Evolutionary conservation across 2,113 vertebrate species (phyloP).

Genomic region (Pheucticus melanocephalus): DNA sequence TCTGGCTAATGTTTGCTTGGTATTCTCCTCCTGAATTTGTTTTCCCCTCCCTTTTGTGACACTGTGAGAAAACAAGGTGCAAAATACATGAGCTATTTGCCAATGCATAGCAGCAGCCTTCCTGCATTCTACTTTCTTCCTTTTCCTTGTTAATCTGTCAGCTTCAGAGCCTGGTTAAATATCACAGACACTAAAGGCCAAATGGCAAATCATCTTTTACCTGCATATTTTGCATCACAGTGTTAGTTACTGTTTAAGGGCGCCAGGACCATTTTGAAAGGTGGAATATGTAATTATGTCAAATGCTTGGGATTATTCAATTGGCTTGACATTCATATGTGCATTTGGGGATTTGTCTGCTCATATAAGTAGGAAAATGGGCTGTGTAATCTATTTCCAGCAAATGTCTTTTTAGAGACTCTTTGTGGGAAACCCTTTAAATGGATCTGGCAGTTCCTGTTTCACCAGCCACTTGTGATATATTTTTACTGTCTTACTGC

Average conservation of each 20-base stretch:
- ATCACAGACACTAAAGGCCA: constrained; percentile 8
- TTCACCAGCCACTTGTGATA: neutral
- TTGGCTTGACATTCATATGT: neutral
- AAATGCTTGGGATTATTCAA: constrained; percentile 14
- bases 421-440: neutral
- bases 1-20: neutral
- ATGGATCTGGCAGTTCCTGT: constrained; percentile 1
- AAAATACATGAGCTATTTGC: neutral
- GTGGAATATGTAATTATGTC: constrained; percentile 6
- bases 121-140: neutral
- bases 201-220: constrained; percentile 12
- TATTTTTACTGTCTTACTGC: neutral
- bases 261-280: neutral
- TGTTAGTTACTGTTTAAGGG: neutral
- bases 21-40: neutral
- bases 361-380: neutral
- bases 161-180: constrained; percentile 7
- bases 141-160: constrained; percentile 19
- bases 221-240: neutral
- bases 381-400: constrained; percentile 6
- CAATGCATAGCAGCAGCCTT: neutral
- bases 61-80: neutral
- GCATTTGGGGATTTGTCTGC: constrained; percentile 1
- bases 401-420: constrained; percentile 13
- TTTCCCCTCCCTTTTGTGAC: neutral